These are phyloP conservation scores for Hoplias malabaricus DNA, from an alignment of 2,113 vertebrate species.

Conservation along the genomic window DNA sequence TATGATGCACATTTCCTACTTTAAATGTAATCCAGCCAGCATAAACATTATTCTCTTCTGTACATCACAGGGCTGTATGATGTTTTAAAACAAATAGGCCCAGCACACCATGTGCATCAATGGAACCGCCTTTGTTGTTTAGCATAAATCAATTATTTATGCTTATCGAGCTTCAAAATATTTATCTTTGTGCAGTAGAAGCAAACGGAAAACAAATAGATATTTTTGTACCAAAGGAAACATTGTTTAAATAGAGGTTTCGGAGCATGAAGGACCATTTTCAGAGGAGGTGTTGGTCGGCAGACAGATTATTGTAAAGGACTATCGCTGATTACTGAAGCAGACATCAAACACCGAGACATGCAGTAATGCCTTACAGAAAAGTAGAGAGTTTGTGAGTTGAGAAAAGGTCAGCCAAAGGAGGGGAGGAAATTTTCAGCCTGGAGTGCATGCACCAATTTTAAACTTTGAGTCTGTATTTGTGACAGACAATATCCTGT, in stretches of 20 bases:
- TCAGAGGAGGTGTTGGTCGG: conserved; percentile 43
- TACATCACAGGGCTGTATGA: conserved; percentile 50
- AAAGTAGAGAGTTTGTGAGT: background rate
- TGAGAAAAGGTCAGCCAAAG: background rate
- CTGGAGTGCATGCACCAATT: background rate
- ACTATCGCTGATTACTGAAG: conserved; percentile 46
- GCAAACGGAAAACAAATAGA: conserved; percentile 66
- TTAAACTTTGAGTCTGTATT: background rate
- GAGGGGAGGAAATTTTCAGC: background rate
- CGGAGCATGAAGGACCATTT: conserved; percentile 50
- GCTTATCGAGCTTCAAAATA: conserved; percentile 70
- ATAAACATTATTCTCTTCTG: conserved; percentile 75
- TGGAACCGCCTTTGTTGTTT: conserved; percentile 62
- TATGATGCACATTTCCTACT: conserved; percentile 60
- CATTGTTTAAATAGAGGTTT: conserved; percentile 60
- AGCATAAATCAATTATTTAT: conserved; percentile 75
- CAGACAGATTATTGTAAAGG: conserved; percentile 49
- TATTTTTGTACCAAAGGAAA: conserved; percentile 61
- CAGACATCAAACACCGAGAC: conserved; percentile 54
- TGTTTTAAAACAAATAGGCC: conserved; percentile 58
- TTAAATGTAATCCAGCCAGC: conserved; percentile 69
- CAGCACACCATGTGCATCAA: conserved; percentile 59
- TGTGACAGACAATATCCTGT: background rate
- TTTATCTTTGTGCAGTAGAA: conserved; percentile 67
- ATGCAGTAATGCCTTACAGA: conserved; percentile 49